These are phyloP conservation scores for Caradrina clavipalpis DNA, from an alignment of 2,888 invertebrate genomes.

Conservation along the genomic window DNA sequence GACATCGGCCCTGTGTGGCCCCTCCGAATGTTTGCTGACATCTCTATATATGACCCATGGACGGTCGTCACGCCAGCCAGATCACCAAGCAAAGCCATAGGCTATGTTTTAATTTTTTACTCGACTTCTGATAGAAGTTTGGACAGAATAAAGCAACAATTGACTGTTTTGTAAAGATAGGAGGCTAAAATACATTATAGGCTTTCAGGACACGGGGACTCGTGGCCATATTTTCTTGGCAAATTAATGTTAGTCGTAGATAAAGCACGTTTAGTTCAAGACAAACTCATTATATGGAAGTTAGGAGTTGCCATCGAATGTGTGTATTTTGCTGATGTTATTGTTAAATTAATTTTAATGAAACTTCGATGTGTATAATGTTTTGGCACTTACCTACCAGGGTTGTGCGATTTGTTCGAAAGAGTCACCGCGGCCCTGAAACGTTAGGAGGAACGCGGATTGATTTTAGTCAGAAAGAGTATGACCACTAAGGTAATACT, in stretches of 20 bases:
- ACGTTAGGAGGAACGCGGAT: no score
- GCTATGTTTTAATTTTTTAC: background rate
- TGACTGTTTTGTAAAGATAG: slow-evolving; percentile 17
- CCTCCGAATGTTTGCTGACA: no score
- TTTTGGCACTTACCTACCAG: no score
- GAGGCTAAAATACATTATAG: background rate
- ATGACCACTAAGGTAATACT: no score
- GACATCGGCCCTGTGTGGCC: no score
- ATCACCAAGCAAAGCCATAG: no score
- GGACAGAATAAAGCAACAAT: slow-evolving; percentile 1
- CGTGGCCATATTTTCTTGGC: slow-evolving; percentile 15
- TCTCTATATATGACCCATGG: no score
- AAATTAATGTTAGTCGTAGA: background rate
- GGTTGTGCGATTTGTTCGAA: no score
- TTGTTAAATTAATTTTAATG: background rate
- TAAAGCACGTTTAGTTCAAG: slow-evolving; percentile 14
- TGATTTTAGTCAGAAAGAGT: no score
- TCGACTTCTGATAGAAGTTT: background rate
- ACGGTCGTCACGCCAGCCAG: no score
- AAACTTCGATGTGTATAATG: no score
- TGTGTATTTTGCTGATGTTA: background rate
- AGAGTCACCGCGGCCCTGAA: no score
- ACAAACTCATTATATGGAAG: slow-evolving; percentile 11
- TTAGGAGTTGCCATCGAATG: background rate
- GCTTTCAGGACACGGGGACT: background rate